Base-by-base conservation (phyloP, 2,113 vertebrate species). In the Ascaphus truei region DNA sequence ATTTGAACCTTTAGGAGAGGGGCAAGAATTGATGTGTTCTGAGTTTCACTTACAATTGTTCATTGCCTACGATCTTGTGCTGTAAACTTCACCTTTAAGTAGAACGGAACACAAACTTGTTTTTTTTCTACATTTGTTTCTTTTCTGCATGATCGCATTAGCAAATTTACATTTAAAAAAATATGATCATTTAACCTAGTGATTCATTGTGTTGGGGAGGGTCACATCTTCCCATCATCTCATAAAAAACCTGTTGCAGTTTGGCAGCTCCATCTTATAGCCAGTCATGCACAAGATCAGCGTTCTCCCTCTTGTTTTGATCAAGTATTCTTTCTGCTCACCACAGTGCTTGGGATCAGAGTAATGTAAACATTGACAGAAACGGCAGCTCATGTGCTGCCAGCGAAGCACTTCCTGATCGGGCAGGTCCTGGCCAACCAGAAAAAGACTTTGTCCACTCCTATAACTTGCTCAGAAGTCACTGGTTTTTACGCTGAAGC, bases 401-500 rank as follows among this genome's bases (percentile, higher is more conserved):
- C 83, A 85, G 64, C 30, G 64, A 80, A 89, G 85, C 75, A 85
- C 81, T 86, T 86, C 84, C 85, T 80, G 75, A 82, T 79, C 76
- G 85, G 87, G 79, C 83, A 78, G 85, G 77, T 77, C 79, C 81
- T 84, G 80, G 80, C 60, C 74, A 69, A 51, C 26, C 84, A 88
- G 84, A 79, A 82, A 81, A 79, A 83, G 81, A 80, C 71, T 79
- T 77, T 79, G 16, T 82, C 85, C 76, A 78, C 77, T 83, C 79
- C 77, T 80, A 78, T 36, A 76, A 76, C 75, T 86, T 61, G 69
- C 77, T 79, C 80, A 84, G 82, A 83, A 86, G 88, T 98, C 94
- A 99, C 86, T 96, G 94, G 87, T 90, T 82, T 91, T 98, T 98
- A 86, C 94, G 93, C 84, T 96, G 94, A 85, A 92, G 84, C 80